A percentile compares a stretch with the other conserved stretches of the same genome.
phyloP scores from a whole-genome alignment of 1,140 invertebrate genomes.

The Holcopasites calliopsidis region DNA sequence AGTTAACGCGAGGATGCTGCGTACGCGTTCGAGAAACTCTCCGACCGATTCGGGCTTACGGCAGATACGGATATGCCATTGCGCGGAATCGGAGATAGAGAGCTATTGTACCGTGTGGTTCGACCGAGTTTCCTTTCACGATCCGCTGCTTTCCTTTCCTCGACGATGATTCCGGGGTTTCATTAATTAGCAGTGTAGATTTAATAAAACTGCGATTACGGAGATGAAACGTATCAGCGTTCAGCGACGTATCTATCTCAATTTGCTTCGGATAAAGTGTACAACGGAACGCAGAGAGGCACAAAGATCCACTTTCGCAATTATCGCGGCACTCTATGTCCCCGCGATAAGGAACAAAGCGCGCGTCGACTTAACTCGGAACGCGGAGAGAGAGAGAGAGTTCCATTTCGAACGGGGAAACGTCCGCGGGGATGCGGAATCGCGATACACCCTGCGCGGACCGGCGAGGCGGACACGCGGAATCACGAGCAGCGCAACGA shows the following conservation, averaged over 20 bases:
- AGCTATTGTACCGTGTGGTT: background rate
- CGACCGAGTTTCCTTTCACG: slow-evolving; percentile 21
- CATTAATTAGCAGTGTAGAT: slow-evolving; percentile 6
- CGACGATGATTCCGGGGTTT: background rate
- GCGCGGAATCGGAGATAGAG: slow-evolving; percentile 10
- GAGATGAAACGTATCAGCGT: too few species aligned
- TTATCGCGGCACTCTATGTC: background rate
- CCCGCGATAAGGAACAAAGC: slow-evolving; percentile 29
- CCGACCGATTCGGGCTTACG: background rate
- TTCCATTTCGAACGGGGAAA: background rate
- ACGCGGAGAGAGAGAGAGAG: background rate
- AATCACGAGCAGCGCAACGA: slow-evolving; percentile 10
- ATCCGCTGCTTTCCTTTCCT: background rate
- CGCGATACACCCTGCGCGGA: slow-evolving; percentile 1
- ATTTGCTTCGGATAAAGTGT: background rate
- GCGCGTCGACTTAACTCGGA: background rate
- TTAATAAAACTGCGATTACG: too few species aligned
- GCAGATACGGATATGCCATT: background rate
- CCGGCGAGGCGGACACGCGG: slow-evolving; percentile 22
- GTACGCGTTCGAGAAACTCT: background rate
- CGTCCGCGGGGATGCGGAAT: background rate
- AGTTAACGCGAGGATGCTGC: background rate
- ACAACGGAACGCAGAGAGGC: background rate
- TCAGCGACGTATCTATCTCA: background rate
- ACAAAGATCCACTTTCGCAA: slow-evolving; percentile 17